Conservation (phyloP, 2,797 vertebrate genomes). For the Xiphorhynchus erythropygius region DNA sequence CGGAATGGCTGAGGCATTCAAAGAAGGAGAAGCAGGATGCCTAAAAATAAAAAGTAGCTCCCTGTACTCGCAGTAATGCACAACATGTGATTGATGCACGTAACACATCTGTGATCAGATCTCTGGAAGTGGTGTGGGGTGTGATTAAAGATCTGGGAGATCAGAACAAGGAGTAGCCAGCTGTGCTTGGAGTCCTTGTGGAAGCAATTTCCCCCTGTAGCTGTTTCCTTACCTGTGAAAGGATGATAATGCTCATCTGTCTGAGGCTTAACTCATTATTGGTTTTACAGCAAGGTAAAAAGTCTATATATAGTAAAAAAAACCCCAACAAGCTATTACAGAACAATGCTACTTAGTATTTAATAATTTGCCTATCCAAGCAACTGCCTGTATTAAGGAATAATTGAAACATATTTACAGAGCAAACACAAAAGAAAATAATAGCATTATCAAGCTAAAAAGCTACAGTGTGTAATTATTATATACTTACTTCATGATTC, state of each 20-base stretch:
- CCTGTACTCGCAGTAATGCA: neutral
- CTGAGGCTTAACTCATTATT: neutral
- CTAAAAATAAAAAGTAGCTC: neutral
- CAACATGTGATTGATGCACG: neutral
- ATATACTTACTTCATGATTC: slow-evolving; percentile 47
- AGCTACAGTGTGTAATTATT: neutral
- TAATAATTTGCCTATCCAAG: neutral
- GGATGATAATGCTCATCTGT: neutral
- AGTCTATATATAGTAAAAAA: neutral
- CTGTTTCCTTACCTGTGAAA: neutral
- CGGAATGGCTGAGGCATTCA: neutral
- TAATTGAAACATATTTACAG: slow-evolving; percentile 27
- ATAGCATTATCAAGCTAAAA: slow-evolving; percentile 5
- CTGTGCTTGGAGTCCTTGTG: neutral
- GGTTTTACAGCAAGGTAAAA: slow-evolving; percentile 20
- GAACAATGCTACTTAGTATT: neutral
- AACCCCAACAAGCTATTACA: neutral
- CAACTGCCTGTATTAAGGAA: neutral
- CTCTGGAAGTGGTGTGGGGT: neutral
- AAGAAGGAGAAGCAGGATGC: neutral
- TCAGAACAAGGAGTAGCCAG: neutral
- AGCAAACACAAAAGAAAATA: slow-evolving; percentile 25
- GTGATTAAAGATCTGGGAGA: neutral
- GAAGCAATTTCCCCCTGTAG: neutral
- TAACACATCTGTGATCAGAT: neutral